Evolutionary conservation across 2,888 invertebrate genomes (phyloP), one percentile per base, ranked within the genome.

Genomic region (Stictocephala bisonia): DNA sequence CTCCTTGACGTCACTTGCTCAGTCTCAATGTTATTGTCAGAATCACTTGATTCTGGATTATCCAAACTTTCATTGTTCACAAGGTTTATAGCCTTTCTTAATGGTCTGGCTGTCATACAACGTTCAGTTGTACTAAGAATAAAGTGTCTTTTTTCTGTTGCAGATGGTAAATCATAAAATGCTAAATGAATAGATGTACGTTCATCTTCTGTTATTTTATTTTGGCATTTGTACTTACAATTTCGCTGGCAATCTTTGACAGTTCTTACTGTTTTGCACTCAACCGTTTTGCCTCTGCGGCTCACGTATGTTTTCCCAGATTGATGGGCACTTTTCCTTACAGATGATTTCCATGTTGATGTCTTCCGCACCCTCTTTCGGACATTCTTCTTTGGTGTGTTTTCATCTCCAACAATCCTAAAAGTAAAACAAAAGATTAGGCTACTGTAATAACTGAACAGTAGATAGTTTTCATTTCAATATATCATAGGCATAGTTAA

Each of bases 281-380:
- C 29, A 48, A 48, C 67, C 22, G n/a, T n/a, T 27, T 67, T 67
- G n/a, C 67, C 67, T 22, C 67, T 67, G 9, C 53, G 29, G 15
- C 26, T 69, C 9, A 69, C 31, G 24, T 69, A 53, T 1, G 3
- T 22, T 35, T 69, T 69, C 11, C 69, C 69, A 9, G 35, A 7
- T 31, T 69, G 69, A 35, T 53, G 24, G 9, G 69, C 56, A n/a
- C 53, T 51, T 35, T 53, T 69, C 35, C 53, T 22, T 51, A 51
- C 20, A 26, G 31, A 53, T 26, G 2, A 22, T 69, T 69, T 51
- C 69, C 69, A 69, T n/a, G 4, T 9, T 20, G 22, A n/a, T 6
- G 69, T 53, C 6, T 35, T 53, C 15, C 31, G n/a, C 3, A 40
- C 7, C 13, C 13, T 40, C 18, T 53, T 53, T 3, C 35, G 6